phyloP scores from a whole-genome alignment of 2,888 invertebrate species.

The Calameuta idolon region DNA sequence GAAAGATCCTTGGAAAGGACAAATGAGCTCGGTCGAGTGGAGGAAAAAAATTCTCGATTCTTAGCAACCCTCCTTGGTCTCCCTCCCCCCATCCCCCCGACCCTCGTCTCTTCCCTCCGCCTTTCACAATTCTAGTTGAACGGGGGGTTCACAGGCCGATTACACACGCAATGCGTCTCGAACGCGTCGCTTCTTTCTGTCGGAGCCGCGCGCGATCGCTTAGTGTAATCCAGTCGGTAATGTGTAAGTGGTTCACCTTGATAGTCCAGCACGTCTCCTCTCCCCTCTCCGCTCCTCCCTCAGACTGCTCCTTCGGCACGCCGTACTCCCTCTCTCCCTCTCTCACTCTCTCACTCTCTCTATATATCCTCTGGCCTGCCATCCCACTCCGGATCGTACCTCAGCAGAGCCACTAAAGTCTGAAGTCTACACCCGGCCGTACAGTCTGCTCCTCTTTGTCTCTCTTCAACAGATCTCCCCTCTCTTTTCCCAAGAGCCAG shows the following conservation, averaged over 20 bases:
- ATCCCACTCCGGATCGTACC: constrained; percentile 11
- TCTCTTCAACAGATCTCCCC: constrained; percentile 21
- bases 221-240: constrained; percentile 64
- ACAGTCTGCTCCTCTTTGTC: constrained; percentile 5
- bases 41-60: not conserved
- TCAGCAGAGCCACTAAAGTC: not conserved
- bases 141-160: not conserved
- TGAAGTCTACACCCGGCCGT: not conserved
- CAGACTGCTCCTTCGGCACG: constrained; percentile 28
- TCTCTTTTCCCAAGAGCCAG: constrained; percentile 3
- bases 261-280: constrained; percentile 47
- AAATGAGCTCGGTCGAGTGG: not conserved
- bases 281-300: constrained; percentile 42
- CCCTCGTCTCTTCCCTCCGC: not conserved
- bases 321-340: constrained; percentile 26
- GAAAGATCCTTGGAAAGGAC: not conserved
- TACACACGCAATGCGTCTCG: constrained; percentile 21
- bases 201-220: constrained; percentile 54
- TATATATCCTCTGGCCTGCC: constrained; percentile 13
- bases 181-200: constrained; percentile 44
- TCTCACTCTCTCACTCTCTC: constrained; percentile 23
- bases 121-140: constrained; percentile 16
- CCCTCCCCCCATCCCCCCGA: too few relatives aligned
- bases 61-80: not conserved
- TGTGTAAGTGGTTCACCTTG: constrained; percentile 64